These are phyloP conservation scores for Pteronotus mesoamericanus DNA, from an alignment of 2,797 vertebrate genomes.

Conservation along the genomic window DNA sequence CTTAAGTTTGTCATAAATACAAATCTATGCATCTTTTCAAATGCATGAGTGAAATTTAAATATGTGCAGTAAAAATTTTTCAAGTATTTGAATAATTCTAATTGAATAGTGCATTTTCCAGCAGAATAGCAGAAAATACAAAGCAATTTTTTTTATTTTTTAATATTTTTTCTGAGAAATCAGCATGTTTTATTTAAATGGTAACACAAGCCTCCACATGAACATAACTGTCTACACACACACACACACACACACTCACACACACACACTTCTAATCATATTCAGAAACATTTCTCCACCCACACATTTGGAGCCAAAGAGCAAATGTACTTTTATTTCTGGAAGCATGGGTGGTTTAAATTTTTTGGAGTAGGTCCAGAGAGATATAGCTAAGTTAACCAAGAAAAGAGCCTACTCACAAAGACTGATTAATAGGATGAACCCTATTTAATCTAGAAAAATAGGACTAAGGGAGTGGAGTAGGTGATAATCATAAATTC, in stretches of 20 bases:
- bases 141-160: background rate
- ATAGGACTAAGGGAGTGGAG: background rate
- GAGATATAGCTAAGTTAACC: background rate
- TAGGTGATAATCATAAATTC: background rate
- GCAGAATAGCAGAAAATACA: background rate
- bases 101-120: conserved; percentile 40
- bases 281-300: conserved; percentile 12
- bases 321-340: background rate
- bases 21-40: conserved; percentile 46
- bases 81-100: conserved; percentile 58
- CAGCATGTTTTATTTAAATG: conserved; percentile 29
- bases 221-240: background rate
- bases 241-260: background rate
- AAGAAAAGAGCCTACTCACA: background rate
- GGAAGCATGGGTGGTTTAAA: background rate
- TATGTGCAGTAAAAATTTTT: conserved; percentile 4
- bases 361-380: background rate
- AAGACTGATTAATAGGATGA: background rate
- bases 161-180: background rate
- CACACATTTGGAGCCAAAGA: background rate
- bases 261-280: background rate
- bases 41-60: conserved; percentile 52
- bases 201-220: background rate
- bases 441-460: background rate
- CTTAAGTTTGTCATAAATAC: conserved; percentile 43